Conservation (phyloP, 2,797 vertebrate genomes). For the Caiman crocodilus region DNA sequence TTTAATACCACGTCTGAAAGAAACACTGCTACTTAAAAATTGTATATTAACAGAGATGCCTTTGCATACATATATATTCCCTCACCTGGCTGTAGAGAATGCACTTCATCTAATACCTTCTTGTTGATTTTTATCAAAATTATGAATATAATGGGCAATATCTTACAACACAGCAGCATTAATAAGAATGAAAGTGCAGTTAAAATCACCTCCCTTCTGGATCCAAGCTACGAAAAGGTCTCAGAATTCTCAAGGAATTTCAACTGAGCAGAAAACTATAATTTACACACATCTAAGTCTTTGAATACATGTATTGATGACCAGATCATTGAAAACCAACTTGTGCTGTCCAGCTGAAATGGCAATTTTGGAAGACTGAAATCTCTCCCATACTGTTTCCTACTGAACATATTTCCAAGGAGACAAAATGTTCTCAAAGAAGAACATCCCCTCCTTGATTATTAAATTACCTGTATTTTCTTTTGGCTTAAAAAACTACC, state of each 20-base stretch:
- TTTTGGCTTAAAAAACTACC: background rate
- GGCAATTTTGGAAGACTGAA: background rate
- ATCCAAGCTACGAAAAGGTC: background rate
- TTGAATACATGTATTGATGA: background rate
- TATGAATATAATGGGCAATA: background rate
- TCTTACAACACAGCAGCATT: background rate
- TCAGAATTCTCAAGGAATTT: background rate
- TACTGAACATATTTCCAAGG: background rate
- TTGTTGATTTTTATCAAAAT: constrained; percentile 21
- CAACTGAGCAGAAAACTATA: background rate
- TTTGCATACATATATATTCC: background rate
- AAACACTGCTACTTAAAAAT: background rate
- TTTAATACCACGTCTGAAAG: background rate
- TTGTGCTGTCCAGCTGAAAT: background rate
- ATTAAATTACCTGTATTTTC: background rate
- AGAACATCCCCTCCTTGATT: background rate
- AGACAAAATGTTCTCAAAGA: constrained; percentile 5
- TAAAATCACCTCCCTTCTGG: background rate
- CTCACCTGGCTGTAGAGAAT: background rate
- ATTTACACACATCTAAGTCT: background rate
- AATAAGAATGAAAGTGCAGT: background rate
- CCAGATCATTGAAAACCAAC: background rate
- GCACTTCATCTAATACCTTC: background rate
- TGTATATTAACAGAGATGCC: background rate
- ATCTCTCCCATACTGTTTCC: background rate